phyloP scores from a whole-genome alignment of 2,888 invertebrate species.

The Microplitis manilae region DNA sequence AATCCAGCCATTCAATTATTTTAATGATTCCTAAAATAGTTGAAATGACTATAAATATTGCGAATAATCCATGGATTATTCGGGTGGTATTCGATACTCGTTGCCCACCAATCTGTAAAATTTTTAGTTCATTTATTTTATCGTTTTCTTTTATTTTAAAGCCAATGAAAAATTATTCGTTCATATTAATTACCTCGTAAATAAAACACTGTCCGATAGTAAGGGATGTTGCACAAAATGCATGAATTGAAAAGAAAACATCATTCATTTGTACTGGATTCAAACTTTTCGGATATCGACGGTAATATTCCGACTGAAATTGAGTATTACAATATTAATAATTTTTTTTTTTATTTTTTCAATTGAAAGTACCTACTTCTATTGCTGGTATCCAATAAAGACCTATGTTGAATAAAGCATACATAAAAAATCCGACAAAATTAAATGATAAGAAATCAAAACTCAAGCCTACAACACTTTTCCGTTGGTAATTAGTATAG shows the following conservation, averaged over 20 bases:
- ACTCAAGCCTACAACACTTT: conserved; percentile 96
- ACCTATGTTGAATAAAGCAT: conserved; percentile 93
- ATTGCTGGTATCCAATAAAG: conserved; percentile 87
- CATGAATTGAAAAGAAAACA: conserved; percentile 96
- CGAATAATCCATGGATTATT: conserved; percentile 78
- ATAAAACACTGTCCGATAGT: conserved; percentile 91
- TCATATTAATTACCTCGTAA: conserved; percentile 80
- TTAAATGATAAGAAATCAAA: conserved; percentile 96
- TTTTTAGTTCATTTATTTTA: background rate
- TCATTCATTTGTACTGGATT: conserved; percentile 97
- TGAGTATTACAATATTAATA: background rate
- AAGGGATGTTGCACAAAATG: conserved; percentile 85
- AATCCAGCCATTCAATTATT: conserved; percentile 89
- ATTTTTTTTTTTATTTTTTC: background rate
- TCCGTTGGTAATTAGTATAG: conserved; percentile 89
- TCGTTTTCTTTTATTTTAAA: background rate
- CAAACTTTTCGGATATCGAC: conserved; percentile 86
- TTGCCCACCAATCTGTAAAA: conserved; percentile 85
- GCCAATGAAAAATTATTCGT: too few species aligned
- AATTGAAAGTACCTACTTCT: conserved; percentile 75
- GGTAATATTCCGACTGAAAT: conserved; percentile 85
- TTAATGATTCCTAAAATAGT: conserved; percentile 77
- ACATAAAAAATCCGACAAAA: conserved; percentile 92
- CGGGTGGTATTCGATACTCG: conserved; percentile 85
- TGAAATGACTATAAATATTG: conserved; percentile 77